These are phyloP conservation scores for Thymelicus sylvestris DNA, from an alignment of 2,888 invertebrate genomes.

Conservation along the genomic window DNA sequence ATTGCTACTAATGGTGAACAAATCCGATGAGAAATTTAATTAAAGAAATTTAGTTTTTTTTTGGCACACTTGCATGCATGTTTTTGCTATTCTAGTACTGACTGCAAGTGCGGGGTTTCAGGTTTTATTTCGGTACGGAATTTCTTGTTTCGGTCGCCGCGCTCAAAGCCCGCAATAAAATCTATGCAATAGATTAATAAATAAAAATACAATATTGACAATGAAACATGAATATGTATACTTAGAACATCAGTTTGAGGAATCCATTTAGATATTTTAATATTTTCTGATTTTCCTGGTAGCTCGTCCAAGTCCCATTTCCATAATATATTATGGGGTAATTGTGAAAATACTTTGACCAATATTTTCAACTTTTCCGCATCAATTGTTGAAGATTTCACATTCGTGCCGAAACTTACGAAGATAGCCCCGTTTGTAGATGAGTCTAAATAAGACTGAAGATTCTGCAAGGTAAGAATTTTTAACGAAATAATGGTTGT, in stretches of 20 bases:
- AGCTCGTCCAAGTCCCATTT: constrained; percentile 59
- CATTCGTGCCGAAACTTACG: constrained; percentile 62
- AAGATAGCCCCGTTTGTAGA: constrained; percentile 59
- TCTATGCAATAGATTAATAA: too few species aligned
- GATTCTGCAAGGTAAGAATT: constrained; percentile 50
- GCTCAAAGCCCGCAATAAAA: too few species aligned
- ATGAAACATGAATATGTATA: constrained; percentile 8
- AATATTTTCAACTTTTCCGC: not conserved
- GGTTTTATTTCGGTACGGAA: too few species aligned
- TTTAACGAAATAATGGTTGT: too few species aligned
- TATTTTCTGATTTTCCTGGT: constrained; percentile 39
- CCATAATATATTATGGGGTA: constrained; percentile 66
- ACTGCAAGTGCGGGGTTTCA: too few species aligned
- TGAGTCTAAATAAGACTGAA: constrained; percentile 53
- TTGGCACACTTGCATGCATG: too few species aligned
- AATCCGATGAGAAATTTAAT: too few species aligned
- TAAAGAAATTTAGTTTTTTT: too few species aligned
- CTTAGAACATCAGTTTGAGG: constrained; percentile 60
- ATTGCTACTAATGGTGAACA: too few species aligned
- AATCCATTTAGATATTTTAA: constrained; percentile 42
- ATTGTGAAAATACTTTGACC: constrained; percentile 46
- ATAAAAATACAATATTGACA: too few species aligned
- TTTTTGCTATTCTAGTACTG: too few species aligned
- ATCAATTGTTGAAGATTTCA: not conserved
- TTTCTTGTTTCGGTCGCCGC: too few species aligned